A percentile compares a stretch with the other conserved stretches of the same genome.
phyloP scores from a whole-genome alignment of 2,113 vertebrate species.

The Hemibagrus wyckioides region DNA sequence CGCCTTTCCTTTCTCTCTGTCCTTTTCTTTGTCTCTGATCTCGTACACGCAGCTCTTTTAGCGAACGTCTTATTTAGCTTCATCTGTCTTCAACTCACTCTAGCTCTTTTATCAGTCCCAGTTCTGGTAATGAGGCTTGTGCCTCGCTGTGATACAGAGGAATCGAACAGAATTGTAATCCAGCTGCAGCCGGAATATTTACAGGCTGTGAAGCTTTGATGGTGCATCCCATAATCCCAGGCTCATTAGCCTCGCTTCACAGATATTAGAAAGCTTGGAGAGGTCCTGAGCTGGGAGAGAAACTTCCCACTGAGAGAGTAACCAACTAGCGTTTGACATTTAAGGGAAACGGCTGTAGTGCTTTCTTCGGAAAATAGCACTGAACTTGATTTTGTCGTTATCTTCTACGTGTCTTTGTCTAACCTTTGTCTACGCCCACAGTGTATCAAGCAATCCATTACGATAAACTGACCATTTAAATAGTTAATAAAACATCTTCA shows the following conservation, averaged over 20 bases:
- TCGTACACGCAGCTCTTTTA: background rate
- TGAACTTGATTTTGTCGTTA: background rate
- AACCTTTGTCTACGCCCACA: background rate
- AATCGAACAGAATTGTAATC: slow-evolving; percentile 26
- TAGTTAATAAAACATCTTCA: background rate
- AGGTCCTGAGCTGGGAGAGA: slow-evolving; percentile 1
- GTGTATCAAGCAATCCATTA: background rate
- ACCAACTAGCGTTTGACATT: background rate
- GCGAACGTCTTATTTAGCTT: background rate
- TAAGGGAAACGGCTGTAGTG: background rate
- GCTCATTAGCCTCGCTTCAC: slow-evolving; percentile 13
- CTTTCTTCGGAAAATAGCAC: background rate
- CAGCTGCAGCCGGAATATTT: slow-evolving; percentile 33
- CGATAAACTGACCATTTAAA: background rate
- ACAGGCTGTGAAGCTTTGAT: slow-evolving; percentile 24
- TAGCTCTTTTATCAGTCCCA: slow-evolving; percentile 7
- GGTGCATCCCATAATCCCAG: slow-evolving; percentile 22
- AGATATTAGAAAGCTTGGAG: slow-evolving; percentile 20
- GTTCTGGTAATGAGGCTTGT: slow-evolving; percentile 9
- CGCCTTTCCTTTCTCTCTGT: background rate
- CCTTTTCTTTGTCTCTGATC: slow-evolving; percentile 27
- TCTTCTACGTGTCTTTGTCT: background rate
- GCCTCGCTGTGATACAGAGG: background rate
- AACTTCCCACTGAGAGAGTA: background rate
- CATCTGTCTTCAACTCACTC: background rate